A percentile compares a stretch with the other conserved stretches of the same genome.
Evolutionary conservation across 2,888 invertebrate genomes (phyloP).

Genomic region (Furcula furcula): DNA sequence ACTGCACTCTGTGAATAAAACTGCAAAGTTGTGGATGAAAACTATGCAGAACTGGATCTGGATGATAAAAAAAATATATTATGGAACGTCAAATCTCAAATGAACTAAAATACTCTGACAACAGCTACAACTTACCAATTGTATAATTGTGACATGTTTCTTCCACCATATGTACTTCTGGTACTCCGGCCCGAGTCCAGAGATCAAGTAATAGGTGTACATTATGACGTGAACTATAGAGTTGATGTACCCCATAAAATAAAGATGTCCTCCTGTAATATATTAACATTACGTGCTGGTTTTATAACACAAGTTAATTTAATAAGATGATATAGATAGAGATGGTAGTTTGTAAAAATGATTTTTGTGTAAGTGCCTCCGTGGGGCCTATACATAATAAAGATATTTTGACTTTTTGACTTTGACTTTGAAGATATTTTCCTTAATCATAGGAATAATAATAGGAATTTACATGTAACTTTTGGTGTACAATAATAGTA

Average conservation of each 20-base stretch:
- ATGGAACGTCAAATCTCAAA: not conserved
- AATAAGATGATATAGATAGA: no score
- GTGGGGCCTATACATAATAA: no score
- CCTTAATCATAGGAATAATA: no score
- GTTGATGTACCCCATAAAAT: constrained; percentile 81
- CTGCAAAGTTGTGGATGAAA: not conserved
- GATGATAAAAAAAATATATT: not conserved
- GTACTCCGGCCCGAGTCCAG: constrained; percentile 91
- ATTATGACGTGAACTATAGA: constrained; percentile 93
- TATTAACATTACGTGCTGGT: no score
- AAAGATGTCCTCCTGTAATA: constrained; percentile 69
- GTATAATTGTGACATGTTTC: constrained; percentile 92
- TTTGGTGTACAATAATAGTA: no score
- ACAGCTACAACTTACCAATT: constrained; percentile 84
- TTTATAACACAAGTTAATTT: no score
- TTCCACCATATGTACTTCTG: constrained; percentile 97
- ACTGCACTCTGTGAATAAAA: not conserved
- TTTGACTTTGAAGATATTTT: no score
- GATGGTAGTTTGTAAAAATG: no score
- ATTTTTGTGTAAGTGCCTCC: no score
- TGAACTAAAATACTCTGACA: not conserved
- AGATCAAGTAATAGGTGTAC: constrained; percentile 93
- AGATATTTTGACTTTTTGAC: no score
- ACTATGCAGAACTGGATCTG: constrained; percentile 2
- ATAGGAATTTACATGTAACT: no score